Percentiles rank a stretch among this genome's conserved stretches.
Evolutionary conservation across 2,113 vertebrate genomes (phyloP).

Genomic region (Hippopotamus amphibius): DNA sequence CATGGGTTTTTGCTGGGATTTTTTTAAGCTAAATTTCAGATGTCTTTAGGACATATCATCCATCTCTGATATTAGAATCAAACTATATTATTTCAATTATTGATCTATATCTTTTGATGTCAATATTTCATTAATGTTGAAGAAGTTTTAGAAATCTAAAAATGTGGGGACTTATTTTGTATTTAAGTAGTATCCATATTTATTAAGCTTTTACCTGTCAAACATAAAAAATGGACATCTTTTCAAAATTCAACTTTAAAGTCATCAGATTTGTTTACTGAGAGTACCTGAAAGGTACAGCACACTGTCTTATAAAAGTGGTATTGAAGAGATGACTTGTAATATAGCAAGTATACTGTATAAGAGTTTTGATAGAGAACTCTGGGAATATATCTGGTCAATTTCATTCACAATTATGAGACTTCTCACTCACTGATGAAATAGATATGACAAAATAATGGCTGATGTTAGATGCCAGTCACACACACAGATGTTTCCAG

Average conservation of each 20-base stretch:
- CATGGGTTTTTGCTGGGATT: not conserved
- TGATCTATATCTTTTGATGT: not conserved
- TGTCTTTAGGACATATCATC: not conserved
- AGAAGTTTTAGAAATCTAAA: not conserved
- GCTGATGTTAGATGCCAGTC: not conserved
- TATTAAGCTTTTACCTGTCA: not conserved
- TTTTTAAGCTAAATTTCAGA: not conserved
- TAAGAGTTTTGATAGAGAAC: conserved; percentile 30
- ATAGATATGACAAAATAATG: not conserved
- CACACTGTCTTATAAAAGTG: not conserved
- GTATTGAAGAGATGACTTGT: conserved; percentile 31
- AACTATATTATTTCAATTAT: not conserved
- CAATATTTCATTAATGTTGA: not conserved
- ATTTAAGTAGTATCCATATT: not conserved
- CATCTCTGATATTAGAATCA: not conserved
- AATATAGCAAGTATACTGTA: conserved; percentile 17
- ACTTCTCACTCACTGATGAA: conserved; percentile 34
- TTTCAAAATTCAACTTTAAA: conserved; percentile 26
- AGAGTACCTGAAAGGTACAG: not conserved
- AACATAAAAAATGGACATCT: not conserved
- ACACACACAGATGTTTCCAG: not conserved
- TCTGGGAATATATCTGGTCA: not conserved
- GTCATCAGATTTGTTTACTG: not conserved
- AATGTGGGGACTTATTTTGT: not conserved
- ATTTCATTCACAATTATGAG: conserved; percentile 39